phyloP scores from a whole-genome alignment of 2,797 vertebrate genomes.

The Falco columbarius region DNA sequence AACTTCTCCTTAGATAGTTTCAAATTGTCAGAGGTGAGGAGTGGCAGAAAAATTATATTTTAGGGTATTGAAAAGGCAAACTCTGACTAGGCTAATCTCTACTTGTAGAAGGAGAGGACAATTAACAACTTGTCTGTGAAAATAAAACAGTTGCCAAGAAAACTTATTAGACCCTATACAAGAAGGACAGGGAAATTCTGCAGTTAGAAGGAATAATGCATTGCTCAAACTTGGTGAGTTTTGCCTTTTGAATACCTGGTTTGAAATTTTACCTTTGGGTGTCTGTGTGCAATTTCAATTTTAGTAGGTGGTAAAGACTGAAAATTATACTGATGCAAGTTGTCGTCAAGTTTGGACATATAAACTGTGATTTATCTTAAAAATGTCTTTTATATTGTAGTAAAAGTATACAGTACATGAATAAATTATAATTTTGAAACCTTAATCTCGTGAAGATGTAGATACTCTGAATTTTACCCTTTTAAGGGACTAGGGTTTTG shows the following conservation, averaged over 20 bases:
- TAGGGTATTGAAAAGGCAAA: background rate
- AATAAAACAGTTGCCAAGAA: background rate
- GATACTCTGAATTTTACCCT: background rate
- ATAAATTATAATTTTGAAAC: background rate
- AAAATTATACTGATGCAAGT: background rate
- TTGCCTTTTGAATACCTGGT: background rate
- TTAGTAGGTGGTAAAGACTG: background rate
- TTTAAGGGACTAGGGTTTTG: background rate
- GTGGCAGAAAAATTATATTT: background rate
- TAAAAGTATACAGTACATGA: background rate
- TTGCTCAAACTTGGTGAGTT: background rate
- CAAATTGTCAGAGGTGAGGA: background rate
- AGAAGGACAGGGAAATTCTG: background rate
- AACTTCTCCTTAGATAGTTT: background rate
- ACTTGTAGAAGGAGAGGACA: background rate
- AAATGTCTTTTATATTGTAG: background rate
- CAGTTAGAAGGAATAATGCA: background rate
- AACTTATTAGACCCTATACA: background rate
- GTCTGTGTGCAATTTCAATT: background rate
- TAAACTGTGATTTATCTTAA: background rate
- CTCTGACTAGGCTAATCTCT: background rate
- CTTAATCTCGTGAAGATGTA: background rate
- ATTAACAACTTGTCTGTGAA: conserved; percentile 16
- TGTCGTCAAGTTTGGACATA: background rate
- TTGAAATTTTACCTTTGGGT: background rate